phyloP scores from a whole-genome alignment of 2,797 vertebrate species.

The Clamator glandarius region DNA sequence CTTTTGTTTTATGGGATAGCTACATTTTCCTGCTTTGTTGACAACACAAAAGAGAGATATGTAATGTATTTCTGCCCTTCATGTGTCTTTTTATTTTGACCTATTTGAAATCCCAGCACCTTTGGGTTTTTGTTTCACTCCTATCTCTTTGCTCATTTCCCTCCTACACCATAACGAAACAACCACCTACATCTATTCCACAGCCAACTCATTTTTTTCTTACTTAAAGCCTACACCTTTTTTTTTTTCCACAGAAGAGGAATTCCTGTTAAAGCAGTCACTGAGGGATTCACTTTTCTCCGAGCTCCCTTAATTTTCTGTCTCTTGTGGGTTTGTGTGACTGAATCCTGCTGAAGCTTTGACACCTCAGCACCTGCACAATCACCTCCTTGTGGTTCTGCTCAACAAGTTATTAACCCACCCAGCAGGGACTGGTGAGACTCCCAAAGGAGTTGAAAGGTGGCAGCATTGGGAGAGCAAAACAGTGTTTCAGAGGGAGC shows the following conservation, averaged over 20 bases:
- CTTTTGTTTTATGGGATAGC: not conserved
- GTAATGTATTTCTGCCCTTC: not conserved
- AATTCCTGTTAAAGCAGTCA: not conserved
- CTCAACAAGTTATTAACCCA: not conserved
- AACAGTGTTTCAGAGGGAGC: not conserved
- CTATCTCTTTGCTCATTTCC: not conserved
- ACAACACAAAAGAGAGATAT: not conserved
- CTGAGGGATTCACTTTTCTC: not conserved
- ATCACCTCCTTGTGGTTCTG: not conserved
- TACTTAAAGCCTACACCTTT: not conserved
- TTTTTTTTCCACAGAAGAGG: not conserved
- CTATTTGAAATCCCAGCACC: not conserved
- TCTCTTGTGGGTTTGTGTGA: fast-evolving
- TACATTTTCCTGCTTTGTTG: not conserved
- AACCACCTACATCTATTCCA: not conserved
- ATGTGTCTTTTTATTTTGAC: not conserved
- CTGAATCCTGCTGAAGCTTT: not conserved
- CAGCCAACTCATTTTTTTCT: not conserved
- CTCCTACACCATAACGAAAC: not conserved
- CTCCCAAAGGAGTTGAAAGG: not conserved
- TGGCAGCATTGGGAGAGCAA: not conserved
- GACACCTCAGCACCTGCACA: not conserved
- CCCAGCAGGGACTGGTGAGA: not conserved
- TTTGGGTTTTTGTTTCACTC: not conserved
- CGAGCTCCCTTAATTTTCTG: not conserved